These are phyloP conservation scores for Phylloscopus collybita DNA, from an alignment of 2,797 vertebrate species.

Conservation along the genomic window DNA sequence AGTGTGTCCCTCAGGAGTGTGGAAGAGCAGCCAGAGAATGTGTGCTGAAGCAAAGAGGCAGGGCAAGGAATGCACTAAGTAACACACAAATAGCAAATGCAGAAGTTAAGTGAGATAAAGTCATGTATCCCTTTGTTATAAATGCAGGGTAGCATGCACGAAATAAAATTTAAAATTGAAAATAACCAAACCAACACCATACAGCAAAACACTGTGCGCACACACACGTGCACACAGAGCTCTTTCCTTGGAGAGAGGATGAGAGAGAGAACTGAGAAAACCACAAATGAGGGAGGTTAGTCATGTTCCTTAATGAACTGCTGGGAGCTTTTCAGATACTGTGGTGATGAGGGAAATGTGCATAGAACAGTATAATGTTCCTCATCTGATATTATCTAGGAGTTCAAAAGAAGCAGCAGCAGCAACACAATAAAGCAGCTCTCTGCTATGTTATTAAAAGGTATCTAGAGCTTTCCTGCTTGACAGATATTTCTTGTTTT, in stretches of 20 bases:
- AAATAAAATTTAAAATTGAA: background rate
- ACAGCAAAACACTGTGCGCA: background rate
- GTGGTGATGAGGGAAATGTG: conserved; percentile 50
- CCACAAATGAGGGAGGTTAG: conserved; percentile 49
- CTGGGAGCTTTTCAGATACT: conserved; percentile 63
- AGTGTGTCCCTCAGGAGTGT: background rate
- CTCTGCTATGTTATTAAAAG: conserved; percentile 41
- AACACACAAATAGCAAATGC: background rate
- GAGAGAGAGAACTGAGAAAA: conserved; percentile 39
- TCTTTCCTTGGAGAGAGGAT: conserved; percentile 17
- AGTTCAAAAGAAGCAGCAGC: conserved; percentile 56
- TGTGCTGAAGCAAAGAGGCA: background rate
- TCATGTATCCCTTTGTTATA: background rate
- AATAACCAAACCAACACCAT: background rate
- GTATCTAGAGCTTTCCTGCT: conserved; percentile 45
- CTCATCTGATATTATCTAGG: conserved; percentile 51
- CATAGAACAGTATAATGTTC: conserved; percentile 36
- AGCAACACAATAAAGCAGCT: conserved; percentile 35
- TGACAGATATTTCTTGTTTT: conserved; percentile 67
- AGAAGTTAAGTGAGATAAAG: background rate
- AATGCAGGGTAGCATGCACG: background rate
- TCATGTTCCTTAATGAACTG: conserved; percentile 59
- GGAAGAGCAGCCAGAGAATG: background rate
- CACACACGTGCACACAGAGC: background rate
- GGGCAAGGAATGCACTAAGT: background rate